Percentiles rank a stretch among this genome's conserved stretches.
Conservation (phyloP, 2,888 invertebrate genomes). For the Nemotelus pantherinus region DNA sequence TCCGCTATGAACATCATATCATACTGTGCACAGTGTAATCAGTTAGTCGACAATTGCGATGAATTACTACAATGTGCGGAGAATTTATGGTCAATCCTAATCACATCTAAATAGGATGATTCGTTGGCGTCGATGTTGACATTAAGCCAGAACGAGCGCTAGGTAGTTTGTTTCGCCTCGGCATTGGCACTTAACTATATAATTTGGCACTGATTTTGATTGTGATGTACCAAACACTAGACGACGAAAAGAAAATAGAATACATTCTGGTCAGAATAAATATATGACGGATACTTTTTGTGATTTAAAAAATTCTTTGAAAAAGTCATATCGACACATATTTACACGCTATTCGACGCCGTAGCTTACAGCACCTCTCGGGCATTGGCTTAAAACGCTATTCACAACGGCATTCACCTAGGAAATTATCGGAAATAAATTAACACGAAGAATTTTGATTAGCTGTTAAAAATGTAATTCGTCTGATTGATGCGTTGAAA, state of each 20-base stretch:
- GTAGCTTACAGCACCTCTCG: too few relatives aligned
- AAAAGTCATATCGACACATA: too few relatives aligned
- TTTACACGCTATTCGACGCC: too few relatives aligned
- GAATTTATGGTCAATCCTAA: slow-evolving; percentile 24
- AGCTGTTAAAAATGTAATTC: too few relatives aligned
- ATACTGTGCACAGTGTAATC: background rate
- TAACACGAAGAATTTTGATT: too few relatives aligned
- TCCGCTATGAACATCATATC: background rate
- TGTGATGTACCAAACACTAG: background rate
- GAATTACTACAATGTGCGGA: slow-evolving; percentile 6
- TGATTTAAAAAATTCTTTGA: too few relatives aligned
- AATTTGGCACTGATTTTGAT: slow-evolving; percentile 29
- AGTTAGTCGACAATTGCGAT: slow-evolving; percentile 20
- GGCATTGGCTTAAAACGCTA: too few relatives aligned
- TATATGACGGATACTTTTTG: background rate
- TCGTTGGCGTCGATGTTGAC: slow-evolving; percentile 16
- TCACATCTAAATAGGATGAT: slow-evolving; percentile 40
- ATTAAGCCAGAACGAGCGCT: slow-evolving; percentile 6
- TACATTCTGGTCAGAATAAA: background rate
- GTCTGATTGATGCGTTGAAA: too few relatives aligned
- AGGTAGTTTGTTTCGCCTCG: slow-evolving; percentile 13
- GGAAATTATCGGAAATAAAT: too few relatives aligned
- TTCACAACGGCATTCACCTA: too few relatives aligned
- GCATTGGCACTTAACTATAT: slow-evolving; percentile 36
- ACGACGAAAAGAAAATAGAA: background rate